Evolutionary conservation across 2,888 invertebrate species (phyloP), one percentile per base, ranked within the genome.

Genomic region (Epinotia demarniana): DNA sequence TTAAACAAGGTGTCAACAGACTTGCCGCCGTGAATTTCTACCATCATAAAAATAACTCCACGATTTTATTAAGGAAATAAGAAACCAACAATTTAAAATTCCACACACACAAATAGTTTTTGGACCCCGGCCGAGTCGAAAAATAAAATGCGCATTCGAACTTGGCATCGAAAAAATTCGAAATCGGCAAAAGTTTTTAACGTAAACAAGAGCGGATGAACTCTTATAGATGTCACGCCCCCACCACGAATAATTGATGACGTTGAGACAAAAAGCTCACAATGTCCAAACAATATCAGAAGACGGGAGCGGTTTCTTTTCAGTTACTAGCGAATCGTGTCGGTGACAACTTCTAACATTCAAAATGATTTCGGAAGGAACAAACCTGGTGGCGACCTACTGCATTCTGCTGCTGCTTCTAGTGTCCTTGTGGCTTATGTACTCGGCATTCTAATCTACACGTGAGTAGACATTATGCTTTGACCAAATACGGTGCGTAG

Each of bases 331-430:
- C 81, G 84, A 81, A 83, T 78, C 87, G 87, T 81, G 85, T 82
- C 73, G 79, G 84, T 80, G 87, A 79, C 78, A 83, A 81, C 60
- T 75, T 77, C 64, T 49, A 46, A 46, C n/a, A 84, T 84, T 77
- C 82, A 87, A 82, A 80, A 90, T 87, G 85, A 86, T 92, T 85
- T 85, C 86, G 12, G 96, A 96, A 87, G 95, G 96, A 75, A 92
- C 93, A 70, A 96, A 95, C 84, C 92, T 96, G 79, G 92, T 96
- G 78, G 95, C 96, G 71, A 96, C 96, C 68, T 96, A 96, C 86
- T 90, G 95, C 84, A 96, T 96, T 82, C 90, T 96, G 78, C 92
- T 96, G 73, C 85, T 95, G 60, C 90, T 96, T 53, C 90, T 96
- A 63, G 89, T 96, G 61, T 93, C 95, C 5, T 89, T 96, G 67